Evolutionary conservation across 2,113 vertebrate genomes (phyloP).

Genomic region (Trogon surrucura): DNA sequence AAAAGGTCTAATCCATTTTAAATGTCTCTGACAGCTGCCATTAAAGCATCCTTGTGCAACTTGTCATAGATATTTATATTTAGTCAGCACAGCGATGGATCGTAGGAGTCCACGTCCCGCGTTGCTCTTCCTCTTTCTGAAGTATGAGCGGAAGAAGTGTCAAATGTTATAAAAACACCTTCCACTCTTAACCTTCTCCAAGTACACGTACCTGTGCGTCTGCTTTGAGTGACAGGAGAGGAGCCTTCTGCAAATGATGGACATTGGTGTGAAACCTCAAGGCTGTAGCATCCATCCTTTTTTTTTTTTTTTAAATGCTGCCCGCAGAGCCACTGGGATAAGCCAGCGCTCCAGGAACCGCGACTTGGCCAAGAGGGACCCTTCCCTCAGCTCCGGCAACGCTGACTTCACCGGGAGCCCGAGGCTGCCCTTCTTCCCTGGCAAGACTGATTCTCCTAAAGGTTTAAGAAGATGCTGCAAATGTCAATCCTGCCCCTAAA

Average conservation of each 20-base stretch:
- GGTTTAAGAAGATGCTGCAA: neutral
- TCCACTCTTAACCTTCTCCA: neutral
- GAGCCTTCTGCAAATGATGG: accelerated
- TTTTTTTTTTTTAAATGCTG: neutral
- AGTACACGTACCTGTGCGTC: neutral
- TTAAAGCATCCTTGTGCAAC: constrained; percentile 17
- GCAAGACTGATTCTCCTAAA: neutral
- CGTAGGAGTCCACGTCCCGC: neutral
- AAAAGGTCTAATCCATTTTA: constrained; percentile 49
- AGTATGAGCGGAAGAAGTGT: neutral
- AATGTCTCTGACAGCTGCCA: constrained; percentile 68
- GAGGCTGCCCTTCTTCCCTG: neutral
- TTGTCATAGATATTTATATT: constrained; percentile 64
- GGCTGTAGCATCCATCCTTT: accelerated
- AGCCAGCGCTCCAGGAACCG: neutral
- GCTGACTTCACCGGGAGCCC: neutral
- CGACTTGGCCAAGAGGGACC: neutral
- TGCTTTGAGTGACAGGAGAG: accelerated
- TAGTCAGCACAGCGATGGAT: constrained; percentile 25
- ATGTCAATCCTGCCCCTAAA: neutral
- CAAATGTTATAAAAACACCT: neutral
- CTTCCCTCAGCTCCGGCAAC: neutral
- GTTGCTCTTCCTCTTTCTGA: neutral
- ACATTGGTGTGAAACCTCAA: accelerated
- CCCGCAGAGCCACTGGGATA: neutral